Evolutionary conservation across 1,140 invertebrate species (phyloP).

Genomic region (Drosophila virilis): DNA sequence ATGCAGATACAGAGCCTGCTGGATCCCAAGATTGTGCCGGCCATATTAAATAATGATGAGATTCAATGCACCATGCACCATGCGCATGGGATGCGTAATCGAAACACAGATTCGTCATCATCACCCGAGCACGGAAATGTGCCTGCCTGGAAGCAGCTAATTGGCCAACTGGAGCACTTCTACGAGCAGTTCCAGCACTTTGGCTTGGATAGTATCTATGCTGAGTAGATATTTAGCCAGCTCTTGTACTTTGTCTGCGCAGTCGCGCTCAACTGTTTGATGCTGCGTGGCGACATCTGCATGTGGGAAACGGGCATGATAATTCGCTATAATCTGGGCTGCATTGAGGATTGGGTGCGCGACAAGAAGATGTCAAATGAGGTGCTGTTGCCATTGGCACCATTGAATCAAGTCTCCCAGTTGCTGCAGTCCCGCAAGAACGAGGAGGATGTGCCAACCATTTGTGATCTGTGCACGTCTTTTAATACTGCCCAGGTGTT

Average conservation of each 20-base stretch:
- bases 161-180: conserved; percentile 78
- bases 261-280: conserved; percentile 95
- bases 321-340: conserved; percentile 97
- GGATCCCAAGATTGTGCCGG: conserved; percentile 94
- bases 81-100: conserved; percentile 67
- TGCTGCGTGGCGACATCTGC: conserved; percentile 98
- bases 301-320: conserved; percentile 99
- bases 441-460: conserved; percentile 94
- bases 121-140: conserved; percentile 72
- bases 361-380: conserved; percentile 88
- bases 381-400: conserved; percentile 90
- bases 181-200: conserved; percentile 85
- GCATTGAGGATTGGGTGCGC: conserved; percentile 96
- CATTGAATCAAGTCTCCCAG: conserved; percentile 97
- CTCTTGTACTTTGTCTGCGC: conserved; percentile 98
- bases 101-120: conserved; percentile 53
- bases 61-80: conserved; percentile 86
- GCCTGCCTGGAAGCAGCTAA: conserved; percentile 79
- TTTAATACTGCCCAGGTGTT: conserved; percentile 93
- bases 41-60: conserved; percentile 96
- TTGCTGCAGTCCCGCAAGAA: conserved; percentile 96
- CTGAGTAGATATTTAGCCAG: conserved; percentile 87
- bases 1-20: conserved; percentile 92
- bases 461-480: conserved; percentile 96
- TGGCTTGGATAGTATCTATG: conserved; percentile 81